phyloP scores from a whole-genome alignment of 1,140 invertebrate species.

The Augochlora pura region DNA sequence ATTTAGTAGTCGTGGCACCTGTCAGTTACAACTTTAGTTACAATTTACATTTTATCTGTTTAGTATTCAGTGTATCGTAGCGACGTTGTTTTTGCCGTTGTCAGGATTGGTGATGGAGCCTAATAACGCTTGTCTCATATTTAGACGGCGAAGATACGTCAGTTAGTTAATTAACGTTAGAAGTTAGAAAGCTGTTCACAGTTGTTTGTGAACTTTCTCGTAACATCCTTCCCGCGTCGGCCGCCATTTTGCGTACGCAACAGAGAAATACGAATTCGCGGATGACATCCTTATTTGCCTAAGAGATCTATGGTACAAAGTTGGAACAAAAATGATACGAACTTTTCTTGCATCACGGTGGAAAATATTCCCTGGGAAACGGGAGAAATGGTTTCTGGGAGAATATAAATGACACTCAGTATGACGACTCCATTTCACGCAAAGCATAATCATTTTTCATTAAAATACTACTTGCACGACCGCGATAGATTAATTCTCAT shows the following conservation, averaged over 20 bases:
- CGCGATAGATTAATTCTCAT: neutral
- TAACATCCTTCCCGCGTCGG: neutral
- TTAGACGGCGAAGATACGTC: neutral
- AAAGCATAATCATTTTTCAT: neutral
- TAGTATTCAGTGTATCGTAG: neutral
- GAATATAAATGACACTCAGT: neutral
- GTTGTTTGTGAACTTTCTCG: neutral
- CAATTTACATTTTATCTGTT: neutral
- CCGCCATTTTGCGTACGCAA: neutral
- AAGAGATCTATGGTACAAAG: neutral
- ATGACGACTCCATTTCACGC: neutral
- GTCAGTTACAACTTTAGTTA: neutral
- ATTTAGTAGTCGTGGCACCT: neutral
- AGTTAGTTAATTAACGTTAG: neutral
- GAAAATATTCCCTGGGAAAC: no score
- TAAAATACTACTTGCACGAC: neutral
- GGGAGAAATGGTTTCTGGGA: no score
- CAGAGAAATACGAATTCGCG: neutral
- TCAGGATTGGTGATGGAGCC: neutral
- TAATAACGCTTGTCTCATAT: neutral
- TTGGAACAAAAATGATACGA: no score
- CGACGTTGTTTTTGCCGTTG: neutral
- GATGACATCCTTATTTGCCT: neutral
- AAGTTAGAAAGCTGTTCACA: neutral
- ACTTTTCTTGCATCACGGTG: no score